phyloP scores from a whole-genome alignment of 2,113 vertebrate genomes.

The Amphilophus citrinellus region DNA sequence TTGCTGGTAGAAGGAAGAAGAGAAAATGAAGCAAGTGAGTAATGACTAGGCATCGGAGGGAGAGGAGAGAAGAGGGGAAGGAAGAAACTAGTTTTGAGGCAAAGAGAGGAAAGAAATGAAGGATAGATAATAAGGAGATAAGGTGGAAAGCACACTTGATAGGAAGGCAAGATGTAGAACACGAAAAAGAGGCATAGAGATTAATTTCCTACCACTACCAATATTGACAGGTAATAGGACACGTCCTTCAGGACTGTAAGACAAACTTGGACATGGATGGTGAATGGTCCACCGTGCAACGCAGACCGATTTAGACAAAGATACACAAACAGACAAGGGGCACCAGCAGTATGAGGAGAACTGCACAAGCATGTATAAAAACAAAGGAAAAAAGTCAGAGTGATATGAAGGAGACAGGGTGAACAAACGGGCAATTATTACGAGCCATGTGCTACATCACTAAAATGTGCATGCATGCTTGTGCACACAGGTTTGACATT shows the following conservation, averaged over 20 bases:
- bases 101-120: not conserved
- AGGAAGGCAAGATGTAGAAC: not conserved
- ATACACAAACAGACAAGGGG: not conserved
- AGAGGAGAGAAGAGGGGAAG: conserved; percentile 3
- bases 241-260: conserved; percentile 13
- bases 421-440: not conserved
- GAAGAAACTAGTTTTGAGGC: not conserved
- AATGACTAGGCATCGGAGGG: not conserved
- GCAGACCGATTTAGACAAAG: not conserved
- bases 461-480: not conserved
- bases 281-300: not conserved
- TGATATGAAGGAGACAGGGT: not conserved
- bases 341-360: not conserved
- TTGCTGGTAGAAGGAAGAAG: conserved; percentile 19
- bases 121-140: not conserved
- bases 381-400: not conserved
- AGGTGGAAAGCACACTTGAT: not conserved
- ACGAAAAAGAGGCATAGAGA: not conserved
- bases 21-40: conserved; percentile 31
- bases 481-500: conserved; percentile 26
- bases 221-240: conserved; percentile 22
- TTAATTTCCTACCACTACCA: not conserved
- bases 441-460: conserved; percentile 14
- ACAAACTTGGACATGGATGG: not conserved
- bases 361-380: not conserved